Conservation (phyloP, 2,888 invertebrate species). For the Charanyca ferruginea region DNA sequence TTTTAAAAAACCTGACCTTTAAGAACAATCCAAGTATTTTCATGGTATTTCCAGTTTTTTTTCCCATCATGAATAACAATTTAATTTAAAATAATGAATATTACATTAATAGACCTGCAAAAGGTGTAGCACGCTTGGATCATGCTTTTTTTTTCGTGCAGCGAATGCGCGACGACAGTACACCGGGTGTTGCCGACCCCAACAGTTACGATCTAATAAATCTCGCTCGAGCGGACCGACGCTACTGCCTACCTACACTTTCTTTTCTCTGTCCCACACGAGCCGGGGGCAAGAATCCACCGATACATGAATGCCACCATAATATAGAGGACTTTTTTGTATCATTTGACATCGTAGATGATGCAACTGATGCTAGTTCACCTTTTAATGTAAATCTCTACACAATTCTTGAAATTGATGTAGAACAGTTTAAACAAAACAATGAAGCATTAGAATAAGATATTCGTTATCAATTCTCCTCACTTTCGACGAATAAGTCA, state of each 20-base stretch:
- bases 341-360: conserved; percentile 69
- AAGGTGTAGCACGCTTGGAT: conserved; percentile 39
- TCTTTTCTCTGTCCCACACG: conserved; percentile 88
- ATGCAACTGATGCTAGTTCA: conserved; percentile 48
- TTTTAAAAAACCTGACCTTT: background rate
- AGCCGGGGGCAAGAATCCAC: conserved; percentile 73
- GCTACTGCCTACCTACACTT: conserved; percentile 87
- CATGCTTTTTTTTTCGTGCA: conserved; percentile 66
- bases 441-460: conserved; percentile 57
- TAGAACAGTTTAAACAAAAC: conserved; percentile 58
- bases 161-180: conserved; percentile 75
- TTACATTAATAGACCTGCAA: conserved; percentile 41
- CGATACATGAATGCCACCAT: conserved; percentile 76
- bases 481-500: conserved; percentile 52
- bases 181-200: conserved; percentile 83
- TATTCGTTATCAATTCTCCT: conserved; percentile 60
- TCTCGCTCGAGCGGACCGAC: conserved; percentile 79
- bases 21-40: background rate
- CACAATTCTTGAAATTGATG: conserved; percentile 53
- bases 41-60: too few species aligned
- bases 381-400: conserved; percentile 43
- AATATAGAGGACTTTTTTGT: conserved; percentile 75
- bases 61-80: too few species aligned
- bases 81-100: conserved; percentile 37
- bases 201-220: conserved; percentile 90